Conservation (phyloP, 1,140 invertebrate species). For the Drosophila parvula region DNA sequence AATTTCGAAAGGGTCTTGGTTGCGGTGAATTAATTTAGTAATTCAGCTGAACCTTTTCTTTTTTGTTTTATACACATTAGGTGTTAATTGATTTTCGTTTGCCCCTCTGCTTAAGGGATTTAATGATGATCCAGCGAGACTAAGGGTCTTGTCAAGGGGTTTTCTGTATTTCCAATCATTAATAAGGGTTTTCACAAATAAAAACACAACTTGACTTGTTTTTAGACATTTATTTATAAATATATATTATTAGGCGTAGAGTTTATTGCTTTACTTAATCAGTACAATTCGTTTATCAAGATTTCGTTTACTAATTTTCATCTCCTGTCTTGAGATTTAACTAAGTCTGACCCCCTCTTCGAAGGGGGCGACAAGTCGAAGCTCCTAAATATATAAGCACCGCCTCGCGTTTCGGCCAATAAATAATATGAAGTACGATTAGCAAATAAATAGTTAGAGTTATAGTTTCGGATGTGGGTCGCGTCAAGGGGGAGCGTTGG, state of each 20-base stretch:
- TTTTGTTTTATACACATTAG: not conserved
- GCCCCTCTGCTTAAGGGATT: not conserved
- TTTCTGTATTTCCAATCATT: no score
- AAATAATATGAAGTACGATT: slow-evolving; percentile 54
- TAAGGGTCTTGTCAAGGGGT: not conserved
- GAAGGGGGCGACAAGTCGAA: slow-evolving; percentile 37
- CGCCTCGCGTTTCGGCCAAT: slow-evolving; percentile 65
- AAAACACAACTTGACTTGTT: slow-evolving; percentile 6
- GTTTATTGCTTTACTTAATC: slow-evolving; percentile 83
- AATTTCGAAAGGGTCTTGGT: slow-evolving; percentile 22
- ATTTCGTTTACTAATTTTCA: slow-evolving; percentile 19
- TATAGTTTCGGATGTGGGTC: slow-evolving; percentile 17
- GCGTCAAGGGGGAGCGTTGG: slow-evolving; percentile 2
- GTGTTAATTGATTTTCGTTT: slow-evolving; percentile 14
- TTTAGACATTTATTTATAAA: slow-evolving; percentile 54
- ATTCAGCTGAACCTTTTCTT: not conserved
- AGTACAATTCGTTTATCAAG: slow-evolving; percentile 80
- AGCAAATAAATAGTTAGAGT: slow-evolving; percentile 66
- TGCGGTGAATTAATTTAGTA: slow-evolving; percentile 15
- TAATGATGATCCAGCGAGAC: slow-evolving; percentile 2
- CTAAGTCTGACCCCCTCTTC: slow-evolving; percentile 29
- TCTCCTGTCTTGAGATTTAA: slow-evolving; percentile 34
- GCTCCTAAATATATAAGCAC: slow-evolving; percentile 67
- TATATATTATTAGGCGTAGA: slow-evolving; percentile 61
- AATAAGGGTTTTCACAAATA: not conserved